A percentile compares a stretch with the other conserved stretches of the same genome.
Conservation (phyloP, 2,113 vertebrate genomes). For the Microcebus jonahi region DNA sequence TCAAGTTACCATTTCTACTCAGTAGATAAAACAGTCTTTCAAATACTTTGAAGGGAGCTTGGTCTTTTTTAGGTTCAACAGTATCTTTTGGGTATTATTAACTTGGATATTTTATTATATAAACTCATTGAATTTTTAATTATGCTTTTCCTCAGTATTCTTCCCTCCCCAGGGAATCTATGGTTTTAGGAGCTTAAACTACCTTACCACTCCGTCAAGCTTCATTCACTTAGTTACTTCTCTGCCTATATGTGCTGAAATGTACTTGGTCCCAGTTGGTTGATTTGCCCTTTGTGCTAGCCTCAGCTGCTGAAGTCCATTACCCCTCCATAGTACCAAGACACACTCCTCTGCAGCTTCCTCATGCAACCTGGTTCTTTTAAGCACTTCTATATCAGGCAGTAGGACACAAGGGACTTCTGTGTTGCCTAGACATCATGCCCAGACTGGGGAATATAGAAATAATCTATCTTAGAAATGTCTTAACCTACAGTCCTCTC, state of each 20-base stretch:
- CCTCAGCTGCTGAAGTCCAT: not conserved
- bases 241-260: not conserved
- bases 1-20: conserved; percentile 48
- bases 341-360: not conserved
- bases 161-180: not conserved
- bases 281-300: not conserved
- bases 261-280: too few species aligned
- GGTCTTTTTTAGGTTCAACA: not conserved
- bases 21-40: not conserved
- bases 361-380: not conserved
- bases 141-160: not conserved
- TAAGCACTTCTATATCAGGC: not conserved
- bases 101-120: conserved; percentile 10
- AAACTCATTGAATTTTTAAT: not conserved
- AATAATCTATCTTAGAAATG: not conserved
- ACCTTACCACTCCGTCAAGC: not conserved
- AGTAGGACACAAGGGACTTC: not conserved
- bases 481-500: not conserved
- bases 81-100: not conserved
- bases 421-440: not conserved
- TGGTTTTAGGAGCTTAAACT: not conserved
- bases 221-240: not conserved
- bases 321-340: accelerated
- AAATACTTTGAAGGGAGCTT: not conserved
- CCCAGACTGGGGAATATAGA: not conserved